Percentiles rank a stretch among this genome's conserved stretches.
phyloP scores from a whole-genome alignment of 2,888 invertebrate species.

The Pseudoips prasinana region DNA sequence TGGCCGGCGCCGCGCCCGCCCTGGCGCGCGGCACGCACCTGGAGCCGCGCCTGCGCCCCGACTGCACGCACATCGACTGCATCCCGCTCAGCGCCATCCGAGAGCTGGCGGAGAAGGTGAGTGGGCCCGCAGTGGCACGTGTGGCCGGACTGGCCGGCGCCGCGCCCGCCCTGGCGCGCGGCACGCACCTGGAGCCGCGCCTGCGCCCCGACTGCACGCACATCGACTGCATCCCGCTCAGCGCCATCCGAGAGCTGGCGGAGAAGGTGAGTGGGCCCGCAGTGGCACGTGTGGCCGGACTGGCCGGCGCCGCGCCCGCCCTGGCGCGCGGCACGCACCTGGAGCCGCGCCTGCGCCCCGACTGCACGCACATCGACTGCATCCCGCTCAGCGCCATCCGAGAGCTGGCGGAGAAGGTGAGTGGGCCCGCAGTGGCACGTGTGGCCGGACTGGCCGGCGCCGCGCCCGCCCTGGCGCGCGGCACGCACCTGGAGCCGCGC shows the following conservation, averaged over 20 bases:
- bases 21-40: too few relatives aligned
- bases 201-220: conserved; percentile 90
- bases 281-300: too few relatives aligned
- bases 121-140: conserved; percentile 42
- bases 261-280: not conserved
- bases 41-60: conserved; percentile 83
- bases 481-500: conserved; percentile 82
- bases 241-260: conserved; percentile 28
- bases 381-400: conserved; percentile 85
- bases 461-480: too few relatives aligned
- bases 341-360: conserved; percentile 83
- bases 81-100: conserved; percentile 85
- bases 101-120: not conserved
- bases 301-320: too few relatives aligned
- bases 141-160: too few relatives aligned
- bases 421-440: not conserved
- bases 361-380: conserved; percentile 93
- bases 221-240: conserved; percentile 93
- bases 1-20: too few relatives aligned
- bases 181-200: conserved; percentile 46
- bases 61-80: conserved; percentile 93
- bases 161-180: too few relatives aligned
- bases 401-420: not conserved
- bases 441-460: too few relatives aligned
- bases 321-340: too few relatives aligned